Base-by-base conservation (phyloP, 2,888 invertebrate species). In the Drosophila setosimentum region DNA sequence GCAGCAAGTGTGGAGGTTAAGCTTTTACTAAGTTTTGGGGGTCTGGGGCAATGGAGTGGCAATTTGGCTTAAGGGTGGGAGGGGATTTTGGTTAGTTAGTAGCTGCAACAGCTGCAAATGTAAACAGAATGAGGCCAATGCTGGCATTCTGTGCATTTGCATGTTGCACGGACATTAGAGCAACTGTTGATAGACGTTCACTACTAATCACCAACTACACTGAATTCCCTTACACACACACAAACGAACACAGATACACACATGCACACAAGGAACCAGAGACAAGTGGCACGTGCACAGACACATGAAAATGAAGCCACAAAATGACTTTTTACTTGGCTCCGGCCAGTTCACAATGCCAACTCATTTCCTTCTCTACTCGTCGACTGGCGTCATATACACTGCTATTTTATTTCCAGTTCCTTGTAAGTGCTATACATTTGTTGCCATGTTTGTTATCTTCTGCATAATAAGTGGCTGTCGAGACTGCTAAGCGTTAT, bases 141-240 rank as follows among this genome's bases (percentile, higher is more conserved):
- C 45, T 69, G 51, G 45, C 29, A 24, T 29, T 35, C 35, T 13
- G 37, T 60, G 70, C 50, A 73, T 71, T 89, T 84, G 87, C 89
- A 87, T 87, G 87, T 87, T 85, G 85, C 72, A 73, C 40, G 71
- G 77, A 71, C 87, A 87, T 89, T 89, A 87, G 80, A 69, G 75
- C 77, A 83, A 81, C 87, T 89, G 87, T 87, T 87, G 87, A 87
- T 87, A 85, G 87, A 87, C 85, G 76, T 77, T 65, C 78, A 62
- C 87, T 77, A 81, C 89, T 89, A 87, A 87, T 87, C 87, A 87
- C 85, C 79, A 68, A 29, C 76, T 21, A 53, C 60, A 75, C 75
- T 73, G 35, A 29, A 51, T 35, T 51, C 42, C 18, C 63, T 21
- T 27, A 45, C 63, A 53, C 59, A 53, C 59, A 49, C n/a, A 40